phyloP scores from a whole-genome alignment of 2,888 invertebrate genomes.

The Sarcophaga caerulescens region DNA sequence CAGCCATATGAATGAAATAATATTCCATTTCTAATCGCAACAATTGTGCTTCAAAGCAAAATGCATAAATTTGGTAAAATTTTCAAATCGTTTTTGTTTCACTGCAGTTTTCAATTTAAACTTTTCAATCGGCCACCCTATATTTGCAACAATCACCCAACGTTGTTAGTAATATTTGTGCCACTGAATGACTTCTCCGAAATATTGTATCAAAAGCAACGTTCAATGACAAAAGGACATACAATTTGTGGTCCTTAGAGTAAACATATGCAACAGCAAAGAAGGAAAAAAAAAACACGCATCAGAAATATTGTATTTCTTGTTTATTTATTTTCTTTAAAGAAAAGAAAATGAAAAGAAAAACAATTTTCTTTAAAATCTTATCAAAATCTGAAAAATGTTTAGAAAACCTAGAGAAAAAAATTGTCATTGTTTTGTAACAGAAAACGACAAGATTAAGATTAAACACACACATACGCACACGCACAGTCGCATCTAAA shows the following conservation, averaged over 20 bases:
- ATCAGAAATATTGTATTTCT: conserved; percentile 9
- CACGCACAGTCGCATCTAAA: not conserved
- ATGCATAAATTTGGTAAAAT: no score
- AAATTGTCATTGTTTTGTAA: conserved; percentile 32
- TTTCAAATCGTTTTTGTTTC: no score
- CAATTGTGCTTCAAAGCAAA: no score
- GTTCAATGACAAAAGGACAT: not conserved
- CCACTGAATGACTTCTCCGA: conserved; percentile 33
- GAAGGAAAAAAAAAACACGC: conserved; percentile 22
- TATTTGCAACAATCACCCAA: not conserved
- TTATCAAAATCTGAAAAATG: conserved; percentile 46
- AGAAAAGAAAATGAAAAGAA: conserved; percentile 26
- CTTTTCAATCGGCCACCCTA: not conserved
- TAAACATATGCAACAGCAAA: conserved; percentile 63
- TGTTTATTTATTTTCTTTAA: conserved; percentile 22
- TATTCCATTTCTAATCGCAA: no score
- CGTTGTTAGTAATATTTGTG: conserved; percentile 52
- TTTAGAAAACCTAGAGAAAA: not conserved
- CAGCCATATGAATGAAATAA: no score
- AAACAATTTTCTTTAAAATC: conserved; percentile 33
- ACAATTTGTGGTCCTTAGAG: conserved; percentile 58
- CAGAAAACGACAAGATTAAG: conserved; percentile 48
- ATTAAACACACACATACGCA: conserved; percentile 47
- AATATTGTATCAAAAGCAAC: no score
- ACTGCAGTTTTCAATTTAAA: no score